A percentile compares a stretch with the other conserved stretches of the same genome.
Conservation (phyloP, 2,113 vertebrate genomes). For the Zosterops japonicus region DNA sequence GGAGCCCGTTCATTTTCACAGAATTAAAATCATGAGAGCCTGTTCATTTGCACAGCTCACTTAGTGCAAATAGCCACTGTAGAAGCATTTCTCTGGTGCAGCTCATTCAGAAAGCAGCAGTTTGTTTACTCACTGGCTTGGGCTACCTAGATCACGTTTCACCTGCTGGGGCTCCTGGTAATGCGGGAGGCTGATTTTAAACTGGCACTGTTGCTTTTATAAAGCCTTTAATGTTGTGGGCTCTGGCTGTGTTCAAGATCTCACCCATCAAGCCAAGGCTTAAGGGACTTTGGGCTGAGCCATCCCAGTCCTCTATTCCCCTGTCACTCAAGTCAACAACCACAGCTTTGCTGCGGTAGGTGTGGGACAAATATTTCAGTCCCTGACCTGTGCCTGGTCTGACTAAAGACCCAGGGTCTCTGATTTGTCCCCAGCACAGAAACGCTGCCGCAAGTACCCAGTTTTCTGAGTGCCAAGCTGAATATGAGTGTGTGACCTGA, state of each 20-base stretch:
- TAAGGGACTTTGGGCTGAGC: constrained; percentile 3
- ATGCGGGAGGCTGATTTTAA: constrained; percentile 13
- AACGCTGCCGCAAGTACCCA: background rate
- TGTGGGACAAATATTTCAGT: background rate
- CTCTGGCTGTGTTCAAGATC: background rate
- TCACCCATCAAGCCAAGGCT: constrained; percentile 37
- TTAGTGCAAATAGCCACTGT: background rate
- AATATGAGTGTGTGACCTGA: background rate
- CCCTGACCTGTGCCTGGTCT: background rate
- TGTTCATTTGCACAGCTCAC: background rate
- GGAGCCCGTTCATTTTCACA: background rate
- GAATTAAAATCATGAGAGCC: background rate
- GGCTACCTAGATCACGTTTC: constrained; percentile 29
- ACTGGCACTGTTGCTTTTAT: constrained; percentile 46
- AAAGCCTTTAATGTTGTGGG: constrained; percentile 39
- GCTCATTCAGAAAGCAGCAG: background rate
- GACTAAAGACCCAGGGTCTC: background rate
- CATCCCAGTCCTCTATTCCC: background rate
- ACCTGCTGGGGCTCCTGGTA: constrained; percentile 26
- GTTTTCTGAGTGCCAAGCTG: background rate
- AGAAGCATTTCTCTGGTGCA: background rate
- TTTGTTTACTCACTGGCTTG: constrained; percentile 34
- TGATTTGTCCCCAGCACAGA: background rate
- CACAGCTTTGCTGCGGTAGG: background rate
- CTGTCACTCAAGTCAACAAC: background rate